Conservation (phyloP, 2,888 invertebrate genomes). For the Polydrusus tereticollis region DNA sequence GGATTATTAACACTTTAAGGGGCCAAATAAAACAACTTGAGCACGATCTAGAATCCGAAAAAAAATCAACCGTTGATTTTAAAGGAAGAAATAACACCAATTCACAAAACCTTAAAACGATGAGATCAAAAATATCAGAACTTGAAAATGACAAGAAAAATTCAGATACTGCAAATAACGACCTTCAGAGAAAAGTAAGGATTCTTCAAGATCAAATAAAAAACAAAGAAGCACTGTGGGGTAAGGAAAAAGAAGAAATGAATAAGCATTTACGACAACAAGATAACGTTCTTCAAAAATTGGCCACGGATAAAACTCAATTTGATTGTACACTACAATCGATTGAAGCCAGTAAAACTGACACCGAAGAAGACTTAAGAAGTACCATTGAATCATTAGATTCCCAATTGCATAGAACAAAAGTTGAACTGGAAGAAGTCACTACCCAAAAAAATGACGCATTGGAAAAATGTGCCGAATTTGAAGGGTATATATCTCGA, state of each 20-base stretch:
- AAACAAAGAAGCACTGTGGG: constrained; percentile 61
- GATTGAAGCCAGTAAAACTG: constrained; percentile 54
- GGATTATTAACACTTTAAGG: constrained; percentile 53
- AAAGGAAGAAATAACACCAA: constrained; percentile 55
- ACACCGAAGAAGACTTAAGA: constrained; percentile 50
- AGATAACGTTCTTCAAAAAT: constrained; percentile 59
- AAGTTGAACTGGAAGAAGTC: constrained; percentile 41
- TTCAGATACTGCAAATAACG: constrained; percentile 63
- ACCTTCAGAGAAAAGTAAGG: constrained; percentile 60
- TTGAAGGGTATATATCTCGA: constrained; percentile 57
- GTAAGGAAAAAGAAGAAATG: constrained; percentile 62
- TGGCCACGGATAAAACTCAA: constrained; percentile 59
- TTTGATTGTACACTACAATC: constrained; percentile 53
- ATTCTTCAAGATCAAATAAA: constrained; percentile 59
- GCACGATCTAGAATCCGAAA: constrained; percentile 59
- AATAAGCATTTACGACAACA: constrained; percentile 58
- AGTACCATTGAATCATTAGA: constrained; percentile 48
- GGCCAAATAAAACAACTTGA: constrained; percentile 60
- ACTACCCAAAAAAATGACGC: constrained; percentile 52
- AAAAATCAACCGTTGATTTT: constrained; percentile 52
- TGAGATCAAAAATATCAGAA: constrained; percentile 66
- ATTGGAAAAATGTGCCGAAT: constrained; percentile 53
- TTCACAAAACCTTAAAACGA: constrained; percentile 65
- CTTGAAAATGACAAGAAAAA: constrained; percentile 66
- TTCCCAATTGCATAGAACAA: constrained; percentile 53